Conservation (phyloP, 1,140 invertebrate genomes). For the Medauroidea extradentata region DNA sequence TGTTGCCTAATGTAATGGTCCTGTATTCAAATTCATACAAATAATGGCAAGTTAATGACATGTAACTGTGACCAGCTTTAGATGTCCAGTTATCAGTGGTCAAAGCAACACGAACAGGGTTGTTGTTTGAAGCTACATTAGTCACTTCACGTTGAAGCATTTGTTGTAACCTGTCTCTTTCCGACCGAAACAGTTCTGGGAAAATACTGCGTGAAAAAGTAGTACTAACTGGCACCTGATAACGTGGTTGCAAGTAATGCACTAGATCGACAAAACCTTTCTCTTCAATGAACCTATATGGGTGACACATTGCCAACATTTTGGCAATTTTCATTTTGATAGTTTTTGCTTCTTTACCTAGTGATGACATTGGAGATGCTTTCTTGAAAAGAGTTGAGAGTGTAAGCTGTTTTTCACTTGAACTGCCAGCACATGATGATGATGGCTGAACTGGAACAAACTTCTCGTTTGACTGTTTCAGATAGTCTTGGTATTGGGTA, state of each 20-base stretch:
- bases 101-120: slow-evolving; percentile 1
- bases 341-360: slow-evolving; percentile 4
- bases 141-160: slow-evolving; percentile 4
- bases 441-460: no score
- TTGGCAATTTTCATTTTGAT: slow-evolving; percentile 9
- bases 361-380: slow-evolving; percentile 1
- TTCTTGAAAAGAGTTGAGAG: neutral
- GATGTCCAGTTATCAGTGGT: slow-evolving; percentile 30
- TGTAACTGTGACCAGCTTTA: slow-evolving; percentile 21
- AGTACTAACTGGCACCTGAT: slow-evolving; percentile 17
- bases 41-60: slow-evolving; percentile 26
- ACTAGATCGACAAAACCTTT: slow-evolving; percentile 23
- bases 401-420: no score
- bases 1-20: slow-evolving; percentile 18
- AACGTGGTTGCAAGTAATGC: slow-evolving; percentile 18
- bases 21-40: slow-evolving; percentile 22
- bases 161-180: slow-evolving; percentile 6
- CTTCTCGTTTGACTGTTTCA: no score
- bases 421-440: no score
- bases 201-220: slow-evolving; percentile 23
- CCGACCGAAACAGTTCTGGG: slow-evolving; percentile 19
- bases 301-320: slow-evolving; percentile 25
- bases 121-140: slow-evolving; percentile 5
- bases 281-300: slow-evolving; percentile 24
- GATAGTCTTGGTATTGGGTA: no score